Evolutionary conservation across 2,113 vertebrate genomes (phyloP).

Genomic region (Callionymus lyra): DNA sequence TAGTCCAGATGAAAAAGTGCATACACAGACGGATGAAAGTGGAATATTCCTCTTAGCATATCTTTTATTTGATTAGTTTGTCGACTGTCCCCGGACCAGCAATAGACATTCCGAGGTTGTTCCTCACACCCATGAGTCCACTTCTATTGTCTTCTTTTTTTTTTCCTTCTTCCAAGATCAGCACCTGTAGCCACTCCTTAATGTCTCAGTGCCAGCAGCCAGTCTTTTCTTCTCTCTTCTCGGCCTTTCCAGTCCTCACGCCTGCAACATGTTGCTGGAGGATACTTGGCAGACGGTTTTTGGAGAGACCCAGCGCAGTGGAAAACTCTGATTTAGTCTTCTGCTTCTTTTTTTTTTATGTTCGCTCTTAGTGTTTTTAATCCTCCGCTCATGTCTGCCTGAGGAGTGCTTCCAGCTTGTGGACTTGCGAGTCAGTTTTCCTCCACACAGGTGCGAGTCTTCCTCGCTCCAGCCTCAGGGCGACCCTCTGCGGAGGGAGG

Average conservation of each 20-base stretch:
- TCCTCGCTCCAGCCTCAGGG: constrained; percentile 43
- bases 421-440: constrained; percentile 41
- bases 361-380: constrained; percentile 19
- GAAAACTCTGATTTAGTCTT: constrained; percentile 26
- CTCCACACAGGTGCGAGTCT: constrained; percentile 56
- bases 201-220: constrained; percentile 50
- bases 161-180: constrained; percentile 32
- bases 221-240: constrained; percentile 28
- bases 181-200: constrained; percentile 41
- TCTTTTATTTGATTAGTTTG: constrained; percentile 52
- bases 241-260: constrained; percentile 38
- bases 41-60: constrained; percentile 47
- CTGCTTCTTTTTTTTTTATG: too few species aligned
- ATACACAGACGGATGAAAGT: constrained; percentile 40
- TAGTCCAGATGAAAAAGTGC: constrained; percentile 61
- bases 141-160: constrained; percentile 42
- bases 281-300: constrained; percentile 59
- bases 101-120: constrained; percentile 34
- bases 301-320: constrained; percentile 35
- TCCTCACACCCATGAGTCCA: constrained; percentile 35
- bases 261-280: constrained; percentile 49
- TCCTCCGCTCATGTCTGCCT: constrained; percentile 56
- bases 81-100: constrained; percentile 36
- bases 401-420: constrained; percentile 56
- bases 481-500: constrained; percentile 36